Percentiles rank a stretch among this genome's conserved stretches.
phyloP scores from a whole-genome alignment of 2,888 invertebrate species.

The Rhimphoctona megacephalus region DNA sequence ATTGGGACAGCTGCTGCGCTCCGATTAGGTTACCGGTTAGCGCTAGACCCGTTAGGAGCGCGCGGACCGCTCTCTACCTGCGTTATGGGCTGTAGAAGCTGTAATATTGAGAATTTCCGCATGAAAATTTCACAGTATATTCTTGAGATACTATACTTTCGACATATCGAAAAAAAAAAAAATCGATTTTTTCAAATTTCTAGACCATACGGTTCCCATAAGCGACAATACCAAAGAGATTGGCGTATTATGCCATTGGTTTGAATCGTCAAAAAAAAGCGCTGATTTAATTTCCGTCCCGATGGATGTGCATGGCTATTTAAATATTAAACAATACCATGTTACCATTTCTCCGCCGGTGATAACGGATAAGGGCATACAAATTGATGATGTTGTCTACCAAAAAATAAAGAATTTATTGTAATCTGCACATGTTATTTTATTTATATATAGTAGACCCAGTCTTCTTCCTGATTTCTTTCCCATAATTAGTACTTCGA shows the following conservation, averaged over 20 bases:
- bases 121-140: too few species aligned
- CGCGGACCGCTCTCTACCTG: too few species aligned
- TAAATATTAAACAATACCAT: constrained; percentile 31
- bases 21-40: too few species aligned
- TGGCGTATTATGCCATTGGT: constrained; percentile 47
- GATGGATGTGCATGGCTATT: constrained; percentile 75
- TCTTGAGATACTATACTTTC: too few species aligned
- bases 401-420: constrained; percentile 63
- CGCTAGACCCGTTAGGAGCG: too few species aligned
- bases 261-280: constrained; percentile 3
- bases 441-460: neutral
- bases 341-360: constrained; percentile 34
- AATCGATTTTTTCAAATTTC: too few species aligned
- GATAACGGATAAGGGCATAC: constrained; percentile 23
- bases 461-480: neutral
- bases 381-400: constrained; percentile 24
- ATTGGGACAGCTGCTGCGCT: too few species aligned
- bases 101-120: too few species aligned
- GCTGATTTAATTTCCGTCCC: constrained; percentile 72
- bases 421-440: constrained; percentile 75
- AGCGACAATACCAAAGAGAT: constrained; percentile 39
- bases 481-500: neutral
- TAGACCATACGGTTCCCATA: too few species aligned
- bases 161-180: too few species aligned
- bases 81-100: too few species aligned